Base-by-base conservation (phyloP, 2,113 vertebrate genomes). In the Bungarus multicinctus region DNA sequence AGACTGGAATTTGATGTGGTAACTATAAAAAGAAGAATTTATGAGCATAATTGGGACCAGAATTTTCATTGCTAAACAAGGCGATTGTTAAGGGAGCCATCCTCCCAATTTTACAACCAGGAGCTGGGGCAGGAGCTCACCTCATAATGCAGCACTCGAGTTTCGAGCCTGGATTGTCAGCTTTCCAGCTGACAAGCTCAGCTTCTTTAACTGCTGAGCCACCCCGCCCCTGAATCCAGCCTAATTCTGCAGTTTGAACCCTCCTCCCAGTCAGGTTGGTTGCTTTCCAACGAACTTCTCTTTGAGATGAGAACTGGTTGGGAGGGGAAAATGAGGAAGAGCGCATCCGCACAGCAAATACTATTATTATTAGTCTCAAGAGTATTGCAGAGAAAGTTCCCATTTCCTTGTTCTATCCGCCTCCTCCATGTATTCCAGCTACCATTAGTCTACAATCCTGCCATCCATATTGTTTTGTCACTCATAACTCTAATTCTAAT, bases 401-500 rank as follows among this genome's bases (percentile, higher is more conserved):
- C 43, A 16, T 25, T 81, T 34, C 11, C 39, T 4, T 91, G 34
- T 53, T 39, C 43, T 88, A 18, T 27, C 54, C 23, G n/a, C 55
- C 34, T 81, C 57, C n/a, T 25, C 57, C 30, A 85, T 57, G 64
- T 81, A 57, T 89, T 45, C 88, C 25, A 20, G 53, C 43, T 89
- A 64, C 81, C 45, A 64, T 86, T 27, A 64, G 30, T 64, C n/a
- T 87, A 89, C 81, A 30, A 90, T 22, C 23, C 92, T 86, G 92
- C 81, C 92, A 90, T 90, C 74, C 57, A 50, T 34, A 85, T 58
- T 86, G 57, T 90, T 90, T 87, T 52, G 88, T 93, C 58, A 47
- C 81, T 93, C 89, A 50, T 57, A 87, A 93, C 45, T 93, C 55
- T 89, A 86, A 90, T 90, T 93, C 92, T 93, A 93, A 93, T 93